Evolutionary conservation across 2,113 vertebrate genomes (phyloP), one percentile per base, ranked within the genome.

Genomic region (Coturnix japonica): DNA sequence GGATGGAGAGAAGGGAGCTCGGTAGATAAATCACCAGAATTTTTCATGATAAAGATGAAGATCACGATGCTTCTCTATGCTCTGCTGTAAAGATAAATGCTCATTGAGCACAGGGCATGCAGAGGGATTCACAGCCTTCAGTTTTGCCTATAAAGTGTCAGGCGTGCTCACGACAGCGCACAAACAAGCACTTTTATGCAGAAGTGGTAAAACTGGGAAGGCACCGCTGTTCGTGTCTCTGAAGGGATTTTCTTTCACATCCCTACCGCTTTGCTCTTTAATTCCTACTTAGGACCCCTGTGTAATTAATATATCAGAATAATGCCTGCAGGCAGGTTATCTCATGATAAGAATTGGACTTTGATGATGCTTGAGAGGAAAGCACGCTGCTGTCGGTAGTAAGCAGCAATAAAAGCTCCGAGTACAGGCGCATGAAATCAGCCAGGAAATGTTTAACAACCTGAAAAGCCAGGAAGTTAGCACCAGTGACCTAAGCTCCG

Each of bases 1-100:
- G 7, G 26, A 7, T 49, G 13, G 7, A 57, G 56, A 73, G 85
- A 59, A 69, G 4, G 31, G 67, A 18, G 43, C 8, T 72, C 25
- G 19, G 16, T 25, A 13, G 16, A 65, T 37, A 56, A 75, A 79
- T 31, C n/a, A 46, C 26, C 15, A 30, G 31, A 63, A 79, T 59
- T 47, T 61, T 71, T 85, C 7, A 0, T 35, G 7, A 20, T 47
- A 46, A 82, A 54, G 33, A 59, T 6, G 26, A 67, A 0, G 0
- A 19, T 57, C 3, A 2, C 49, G 51, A 74, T 0, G 0, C 28
- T 72, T 59, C 1, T 1, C 7, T 0, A 18, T 11, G 25, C 25
- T 18, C 69, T 1, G 9, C 21, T 2, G 3, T 4, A 30, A 54
- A 47, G 37, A 75, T 47, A 57, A 81, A 85, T 4, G 23, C 53